Base-by-base conservation (phyloP, 2,888 invertebrate genomes). In the Dryomyza anilis region DNA sequence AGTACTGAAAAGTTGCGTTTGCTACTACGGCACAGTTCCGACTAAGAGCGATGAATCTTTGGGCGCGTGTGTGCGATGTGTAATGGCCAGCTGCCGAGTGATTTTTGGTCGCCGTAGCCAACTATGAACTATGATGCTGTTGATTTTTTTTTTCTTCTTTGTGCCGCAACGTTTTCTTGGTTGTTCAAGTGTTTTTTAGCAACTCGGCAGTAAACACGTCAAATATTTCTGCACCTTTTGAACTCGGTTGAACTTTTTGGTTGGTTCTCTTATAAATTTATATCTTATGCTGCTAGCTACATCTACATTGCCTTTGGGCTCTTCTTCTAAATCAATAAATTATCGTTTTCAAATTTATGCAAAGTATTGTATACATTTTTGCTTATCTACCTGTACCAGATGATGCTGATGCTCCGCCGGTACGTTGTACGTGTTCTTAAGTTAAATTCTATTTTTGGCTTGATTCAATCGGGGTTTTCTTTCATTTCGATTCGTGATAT, bases 131-230 rank as follows among this genome's bases (percentile, higher is more conserved):
- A n/a, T n/a, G 43, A 43, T 43, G 5, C 19, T 43, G 2, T 16
- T 16, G 16, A 43, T 23, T 1, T 48, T 48, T 21, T 5, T 48
- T n/a, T 16, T 48, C 21, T 1, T 50, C 4, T 50, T 50, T 50
- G 2, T 12, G 50, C 25, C 1, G 7, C 50, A 19, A 50, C 25
- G 23, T 50, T 50, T n/a, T n/a, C n/a, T n/a, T n/a, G n/a, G n/a
- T n/a, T n/a, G n/a, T n/a, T n/a, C n/a, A n/a, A n/a, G n/a, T n/a
- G n/a, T n/a, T n/a, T n/a, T n/a, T n/a, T n/a, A n/a, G n/a, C n/a
- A n/a, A n/a, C n/a, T n/a, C n/a, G n/a, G n/a, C 55, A 33, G 21
- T 8, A 21, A 55, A 33, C 55, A 55, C 55, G 55, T 55, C 55
- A 55, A 36, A 23, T 55, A 21, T 55, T 55, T 21, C 29, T 33